Percentiles rank a stretch among this genome's conserved stretches.
These are phyloP conservation scores for Alligator mississippiensis DNA, from an alignment of 2,113 vertebrate genomes.

Conservation along the genomic window DNA sequence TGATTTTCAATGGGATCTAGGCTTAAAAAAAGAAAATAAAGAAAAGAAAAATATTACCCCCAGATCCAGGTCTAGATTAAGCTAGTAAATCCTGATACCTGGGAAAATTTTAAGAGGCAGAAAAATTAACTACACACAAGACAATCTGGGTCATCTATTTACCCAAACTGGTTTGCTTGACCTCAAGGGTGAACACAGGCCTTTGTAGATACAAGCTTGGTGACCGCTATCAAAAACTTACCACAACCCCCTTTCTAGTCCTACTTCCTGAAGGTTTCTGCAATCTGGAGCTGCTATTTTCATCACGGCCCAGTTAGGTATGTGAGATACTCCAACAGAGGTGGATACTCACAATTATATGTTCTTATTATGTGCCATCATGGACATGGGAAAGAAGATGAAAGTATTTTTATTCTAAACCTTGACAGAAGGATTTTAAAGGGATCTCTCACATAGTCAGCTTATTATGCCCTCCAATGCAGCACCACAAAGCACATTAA, in stretches of 20 bases:
- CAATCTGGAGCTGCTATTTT: neutral
- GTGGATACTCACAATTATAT: fast-evolving
- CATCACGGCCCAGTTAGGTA: neutral
- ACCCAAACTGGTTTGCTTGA: neutral
- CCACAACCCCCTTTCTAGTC: neutral
- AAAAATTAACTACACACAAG: neutral
- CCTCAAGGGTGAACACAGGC: neutral
- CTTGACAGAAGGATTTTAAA: fast-evolving
- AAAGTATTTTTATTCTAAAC: neutral
- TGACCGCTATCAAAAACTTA: neutral
- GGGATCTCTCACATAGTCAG: fast-evolving
- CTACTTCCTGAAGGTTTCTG: neutral
- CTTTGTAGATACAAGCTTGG: neutral
- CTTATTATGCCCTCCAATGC: fast-evolving
- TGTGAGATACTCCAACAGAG: neutral
- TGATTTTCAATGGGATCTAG: neutral
- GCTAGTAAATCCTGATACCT: neutral
- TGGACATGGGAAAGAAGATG: neutral
- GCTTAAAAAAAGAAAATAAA: neutral
- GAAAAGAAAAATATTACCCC: slow-evolving; percentile 15
- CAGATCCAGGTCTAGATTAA: neutral
- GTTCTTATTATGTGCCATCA: neutral
- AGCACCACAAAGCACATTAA: neutral
- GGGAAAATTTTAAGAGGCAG: neutral
- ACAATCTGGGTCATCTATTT: neutral